Conservation (phyloP, 37 sponge, comb jelly and placozoan species). For the Petrosia ficiformis region DNA sequence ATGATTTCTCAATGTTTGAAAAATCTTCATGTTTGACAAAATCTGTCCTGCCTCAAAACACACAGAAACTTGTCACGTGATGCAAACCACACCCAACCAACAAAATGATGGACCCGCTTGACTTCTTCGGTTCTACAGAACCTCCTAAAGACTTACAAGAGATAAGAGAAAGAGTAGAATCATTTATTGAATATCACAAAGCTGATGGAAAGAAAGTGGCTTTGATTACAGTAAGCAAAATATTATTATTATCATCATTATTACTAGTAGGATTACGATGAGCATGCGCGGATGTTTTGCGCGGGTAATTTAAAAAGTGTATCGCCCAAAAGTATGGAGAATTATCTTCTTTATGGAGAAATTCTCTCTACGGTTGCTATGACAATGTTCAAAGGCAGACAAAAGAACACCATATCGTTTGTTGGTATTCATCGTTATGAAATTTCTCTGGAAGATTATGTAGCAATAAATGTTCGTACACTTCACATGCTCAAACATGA, state of each 20-base stretch:
- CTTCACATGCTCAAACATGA: constrained; percentile 48
- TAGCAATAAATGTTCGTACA: constrained; percentile 45
- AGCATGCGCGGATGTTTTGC: neutral
- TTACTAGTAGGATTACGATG: too few species aligned
- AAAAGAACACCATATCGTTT: constrained; percentile 43
- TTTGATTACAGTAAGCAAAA: constrained; percentile 35
- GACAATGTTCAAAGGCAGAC: constrained; percentile 66
- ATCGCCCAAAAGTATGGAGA: constrained; percentile 39
- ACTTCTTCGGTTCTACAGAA: constrained; percentile 16
- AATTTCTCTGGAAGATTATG: constrained; percentile 14
- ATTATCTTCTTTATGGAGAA: constrained; percentile 72
- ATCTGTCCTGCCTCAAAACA: neutral
- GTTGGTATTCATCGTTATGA: constrained; percentile 46
- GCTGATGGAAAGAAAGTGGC: constrained; percentile 7
- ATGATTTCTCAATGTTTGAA: constrained; percentile 21
- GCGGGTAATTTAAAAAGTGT: neutral
- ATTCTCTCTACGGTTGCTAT: constrained; percentile 3
- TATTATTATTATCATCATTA: neutral
- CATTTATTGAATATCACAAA: constrained; percentile 14
- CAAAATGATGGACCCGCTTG: too few species aligned
- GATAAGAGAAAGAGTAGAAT: neutral
- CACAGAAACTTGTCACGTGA: too few species aligned
- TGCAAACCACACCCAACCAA: too few species aligned
- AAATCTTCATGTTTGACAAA: neutral
- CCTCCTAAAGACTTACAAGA: constrained; percentile 22